Conservation (phyloP, 2,888 invertebrate genomes). For the Desoria tigrina region DNA sequence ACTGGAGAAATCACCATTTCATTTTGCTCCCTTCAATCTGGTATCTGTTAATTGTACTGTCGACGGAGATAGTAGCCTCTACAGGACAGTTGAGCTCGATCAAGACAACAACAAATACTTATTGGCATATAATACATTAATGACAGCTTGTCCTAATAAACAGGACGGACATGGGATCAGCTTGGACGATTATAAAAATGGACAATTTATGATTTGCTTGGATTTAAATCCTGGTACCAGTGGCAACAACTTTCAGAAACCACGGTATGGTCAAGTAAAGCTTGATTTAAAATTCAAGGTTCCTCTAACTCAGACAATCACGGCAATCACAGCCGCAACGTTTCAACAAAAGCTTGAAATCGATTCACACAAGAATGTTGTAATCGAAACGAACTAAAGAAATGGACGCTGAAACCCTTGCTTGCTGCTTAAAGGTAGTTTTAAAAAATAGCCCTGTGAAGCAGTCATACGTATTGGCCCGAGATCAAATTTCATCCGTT, state of each 20-base stretch:
- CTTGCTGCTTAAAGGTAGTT: background rate
- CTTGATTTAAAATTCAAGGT: background rate
- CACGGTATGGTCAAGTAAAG: background rate
- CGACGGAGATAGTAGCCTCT: slow-evolving; percentile 5
- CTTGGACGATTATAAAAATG: background rate
- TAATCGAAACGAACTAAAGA: background rate
- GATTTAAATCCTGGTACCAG: background rate
- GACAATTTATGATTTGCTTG: background rate
- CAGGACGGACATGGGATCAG: background rate
- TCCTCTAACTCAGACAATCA: background rate
- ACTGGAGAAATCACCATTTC: background rate
- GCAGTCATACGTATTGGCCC: background rate
- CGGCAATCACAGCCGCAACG: background rate
- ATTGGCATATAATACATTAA: slow-evolving; percentile 6
- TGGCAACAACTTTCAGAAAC: background rate
- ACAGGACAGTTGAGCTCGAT: background rate
- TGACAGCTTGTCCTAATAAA: background rate
- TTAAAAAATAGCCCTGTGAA: background rate
- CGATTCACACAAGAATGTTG: background rate
- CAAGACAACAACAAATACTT: background rate
- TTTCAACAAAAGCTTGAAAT: background rate
- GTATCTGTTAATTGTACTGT: background rate
- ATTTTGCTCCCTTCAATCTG: background rate
- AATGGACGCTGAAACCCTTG: background rate
- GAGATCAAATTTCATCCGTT: background rate